Conservation (phyloP, 2,888 invertebrate genomes). For the Noctuana brunneofusca region DNA sequence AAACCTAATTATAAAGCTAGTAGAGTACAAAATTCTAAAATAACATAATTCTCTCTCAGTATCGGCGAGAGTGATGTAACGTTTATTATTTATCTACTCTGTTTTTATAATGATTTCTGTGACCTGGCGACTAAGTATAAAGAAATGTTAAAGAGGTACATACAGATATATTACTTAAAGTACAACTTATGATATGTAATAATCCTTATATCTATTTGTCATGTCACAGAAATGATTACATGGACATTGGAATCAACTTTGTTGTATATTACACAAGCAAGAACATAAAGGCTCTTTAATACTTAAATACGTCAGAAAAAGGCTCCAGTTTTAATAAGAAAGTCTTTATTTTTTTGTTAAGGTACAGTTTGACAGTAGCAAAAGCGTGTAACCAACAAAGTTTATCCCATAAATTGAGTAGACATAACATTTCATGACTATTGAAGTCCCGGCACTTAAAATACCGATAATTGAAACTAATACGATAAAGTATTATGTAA, state of each 20-base stretch:
- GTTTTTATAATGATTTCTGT: constrained; percentile 23
- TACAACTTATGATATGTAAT: constrained; percentile 21
- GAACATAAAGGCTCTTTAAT: not conserved
- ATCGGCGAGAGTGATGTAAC: constrained; percentile 23
- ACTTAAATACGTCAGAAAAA: not conserved
- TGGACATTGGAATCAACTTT: constrained; percentile 16
- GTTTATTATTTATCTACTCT: constrained; percentile 7
- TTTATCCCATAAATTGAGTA: constrained; percentile 19
- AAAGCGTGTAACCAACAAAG: constrained; percentile 1
- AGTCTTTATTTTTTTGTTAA: not conserved
- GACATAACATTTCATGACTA: constrained; percentile 42
- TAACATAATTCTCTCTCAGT: constrained; percentile 42
- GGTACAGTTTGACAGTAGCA: constrained; percentile 14
- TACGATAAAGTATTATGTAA: constrained; percentile 73
- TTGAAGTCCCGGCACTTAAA: constrained; percentile 47
- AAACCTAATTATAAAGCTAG: constrained; percentile 70
- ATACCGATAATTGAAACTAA: constrained; percentile 69
- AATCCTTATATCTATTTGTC: constrained; percentile 12
- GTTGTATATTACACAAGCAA: not conserved
- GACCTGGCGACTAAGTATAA: constrained; percentile 1
- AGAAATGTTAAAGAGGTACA: constrained; percentile 3
- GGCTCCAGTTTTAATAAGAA: no score
- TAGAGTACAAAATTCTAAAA: constrained; percentile 67
- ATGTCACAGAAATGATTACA: constrained; percentile 18
- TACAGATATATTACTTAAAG: constrained; percentile 6